Evolutionary conservation across 2,888 invertebrate species (phyloP).

Genomic region (Drosophila lacicola): DNA sequence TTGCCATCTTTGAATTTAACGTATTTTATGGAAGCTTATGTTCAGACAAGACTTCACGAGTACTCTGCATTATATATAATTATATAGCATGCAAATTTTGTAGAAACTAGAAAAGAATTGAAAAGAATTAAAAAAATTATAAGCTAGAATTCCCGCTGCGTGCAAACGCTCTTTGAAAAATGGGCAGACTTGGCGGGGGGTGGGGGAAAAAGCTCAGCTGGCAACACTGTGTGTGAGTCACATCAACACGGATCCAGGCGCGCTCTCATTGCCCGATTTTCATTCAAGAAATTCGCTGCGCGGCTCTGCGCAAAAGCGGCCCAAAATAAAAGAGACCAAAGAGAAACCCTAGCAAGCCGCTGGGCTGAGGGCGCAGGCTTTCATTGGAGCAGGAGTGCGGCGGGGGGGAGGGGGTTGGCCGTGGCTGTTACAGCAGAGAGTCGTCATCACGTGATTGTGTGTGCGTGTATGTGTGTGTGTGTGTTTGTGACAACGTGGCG

Average conservation of each 20-base stretch:
- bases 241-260: slow-evolving; percentile 34
- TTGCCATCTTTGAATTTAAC: too few species aligned
- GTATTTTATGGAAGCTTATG: too few species aligned
- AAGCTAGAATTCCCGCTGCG: not conserved
- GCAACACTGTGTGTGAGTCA: slow-evolving; percentile 55
- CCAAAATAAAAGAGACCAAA: slow-evolving; percentile 40
- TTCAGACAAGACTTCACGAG: too few species aligned
- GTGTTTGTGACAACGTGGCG: slow-evolving; percentile 72
- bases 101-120: not conserved
- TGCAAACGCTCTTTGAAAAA: not conserved
- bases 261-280: slow-evolving; percentile 55
- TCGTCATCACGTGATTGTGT: slow-evolving; percentile 65
- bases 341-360: slow-evolving; percentile 69
- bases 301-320: slow-evolving; percentile 59
- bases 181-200: not conserved
- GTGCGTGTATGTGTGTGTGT: slow-evolving; percentile 35
- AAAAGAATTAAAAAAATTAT: not conserved
- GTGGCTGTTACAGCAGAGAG: slow-evolving; percentile 19
- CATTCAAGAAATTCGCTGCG: slow-evolving; percentile 67
- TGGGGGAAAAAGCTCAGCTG: not conserved
- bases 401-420: not conserved
- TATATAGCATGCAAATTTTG: not conserved
- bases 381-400: not conserved
- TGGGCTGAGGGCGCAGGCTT: slow-evolving; percentile 6
- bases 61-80: too few species aligned